Base-by-base conservation (phyloP, 2,888 invertebrate genomes). In the Clusia tigrina region DNA sequence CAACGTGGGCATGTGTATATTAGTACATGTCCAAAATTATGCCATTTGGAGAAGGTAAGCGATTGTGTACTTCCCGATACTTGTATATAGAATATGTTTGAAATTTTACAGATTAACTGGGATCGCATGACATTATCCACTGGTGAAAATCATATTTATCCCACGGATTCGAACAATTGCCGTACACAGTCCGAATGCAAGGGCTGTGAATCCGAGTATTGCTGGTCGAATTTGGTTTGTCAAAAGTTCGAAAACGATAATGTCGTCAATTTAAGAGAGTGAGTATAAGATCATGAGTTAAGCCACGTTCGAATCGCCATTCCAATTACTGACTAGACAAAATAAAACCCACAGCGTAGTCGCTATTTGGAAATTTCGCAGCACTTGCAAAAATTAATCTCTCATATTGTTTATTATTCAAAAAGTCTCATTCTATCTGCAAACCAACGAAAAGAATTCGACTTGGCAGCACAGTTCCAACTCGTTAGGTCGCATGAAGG, bases 1-100 rank as follows among this genome's bases (percentile, higher is more conserved):
- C 89, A 90, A 67, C 86, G 91, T 61, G 97, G 97, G 0, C 91
- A 90, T 2, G 92, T 96, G 1, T 88, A 91, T 23, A 88, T 98
- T 51, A 90, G 90, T 77, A 89, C 88, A 63, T 91, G 92, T 77
- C 88, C 89, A 1, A 86, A 88, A 42, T 86, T 96, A 0, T 97
- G 97, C 80, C 92, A 89, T 78, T 85, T 90, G 1, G 86, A 91
- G 53, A 69, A 69, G 61, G 83, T 83, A 75, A 66, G 63, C 58
- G 48, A 26, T 46, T 18, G 9, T 22, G 23, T 10, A 51, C n/a
- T 15, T 2, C 32, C 18, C 18, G 9, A 10, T 2, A 15, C 9
- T 12, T 24, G 3, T 10, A 25, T 10, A 2, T 10, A 25, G 10
- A 0, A 6, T n/a, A 57, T 23, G 12, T 24, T 25, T 53, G 12